These are phyloP conservation scores for Microplitis deprimator DNA, from an alignment of 2,888 invertebrate genomes.

Conservation along the genomic window DNA sequence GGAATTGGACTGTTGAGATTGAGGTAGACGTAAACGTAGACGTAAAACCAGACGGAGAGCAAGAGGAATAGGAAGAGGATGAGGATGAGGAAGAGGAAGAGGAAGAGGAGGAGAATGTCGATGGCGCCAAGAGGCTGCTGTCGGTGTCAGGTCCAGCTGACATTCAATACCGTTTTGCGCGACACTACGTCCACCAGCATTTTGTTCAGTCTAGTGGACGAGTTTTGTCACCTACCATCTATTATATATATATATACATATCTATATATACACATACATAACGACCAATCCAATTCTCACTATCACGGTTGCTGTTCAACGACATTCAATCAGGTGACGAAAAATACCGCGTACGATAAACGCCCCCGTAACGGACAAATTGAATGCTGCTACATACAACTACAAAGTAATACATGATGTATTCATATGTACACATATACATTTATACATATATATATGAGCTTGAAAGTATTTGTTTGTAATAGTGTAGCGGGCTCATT, in stretches of 20 bases:
- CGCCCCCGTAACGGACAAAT: slow-evolving; percentile 28
- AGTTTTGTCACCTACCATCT: slow-evolving; percentile 23
- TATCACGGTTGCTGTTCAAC: background rate
- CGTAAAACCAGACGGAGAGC: background rate
- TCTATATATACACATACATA: background rate
- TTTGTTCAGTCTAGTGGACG: slow-evolving; percentile 35
- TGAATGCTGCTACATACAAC: slow-evolving; percentile 5
- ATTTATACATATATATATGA: too few relatives aligned
- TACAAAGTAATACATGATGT: background rate
- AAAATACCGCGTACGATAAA: slow-evolving; percentile 30
- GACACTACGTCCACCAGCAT: slow-evolving; percentile 30
- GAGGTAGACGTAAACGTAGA: background rate
- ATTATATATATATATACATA: background rate
- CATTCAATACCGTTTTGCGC: slow-evolving; percentile 28
- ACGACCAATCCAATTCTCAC: too few relatives aligned
- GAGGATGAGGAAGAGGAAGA: slow-evolving; percentile 10
- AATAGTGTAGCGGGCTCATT: slow-evolving; percentile 18
- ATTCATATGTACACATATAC: background rate
- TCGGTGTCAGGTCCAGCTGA: slow-evolving; percentile 39
- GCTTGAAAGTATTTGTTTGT: too few relatives aligned
- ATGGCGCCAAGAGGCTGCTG: slow-evolving; percentile 36
- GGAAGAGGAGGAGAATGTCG: slow-evolving; percentile 18
- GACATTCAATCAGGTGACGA: slow-evolving; percentile 31
- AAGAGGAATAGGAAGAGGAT: background rate
- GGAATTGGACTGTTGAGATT: background rate